Percentiles rank a stretch among this genome's conserved stretches.
Conservation (phyloP, 1,140 invertebrate species). For the Spodoptera litura region DNA sequence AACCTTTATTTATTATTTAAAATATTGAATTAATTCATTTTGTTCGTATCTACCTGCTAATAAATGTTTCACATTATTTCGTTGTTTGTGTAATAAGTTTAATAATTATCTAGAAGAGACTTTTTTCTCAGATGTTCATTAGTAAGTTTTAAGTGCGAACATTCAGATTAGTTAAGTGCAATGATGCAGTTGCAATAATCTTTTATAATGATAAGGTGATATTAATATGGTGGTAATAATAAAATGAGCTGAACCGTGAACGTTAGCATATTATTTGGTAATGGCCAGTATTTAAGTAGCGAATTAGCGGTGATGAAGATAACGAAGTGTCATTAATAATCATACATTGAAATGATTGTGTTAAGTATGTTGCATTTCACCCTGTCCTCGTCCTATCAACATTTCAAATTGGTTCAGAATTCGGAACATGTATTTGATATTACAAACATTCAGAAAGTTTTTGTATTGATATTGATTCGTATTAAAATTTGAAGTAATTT, state of each 20-base stretch:
- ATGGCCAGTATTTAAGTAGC: conserved; percentile 13
- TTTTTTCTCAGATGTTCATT: conserved; percentile 35
- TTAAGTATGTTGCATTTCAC: background rate
- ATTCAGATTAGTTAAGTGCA: conserved; percentile 24
- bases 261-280: conserved; percentile 27
- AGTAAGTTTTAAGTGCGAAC: conserved; percentile 32
- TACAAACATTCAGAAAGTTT: too few species aligned
- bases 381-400: background rate
- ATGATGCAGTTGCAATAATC: conserved; percentile 33
- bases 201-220: conserved; percentile 32
- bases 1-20: conserved; percentile 77
- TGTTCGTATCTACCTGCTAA: conserved; percentile 43
- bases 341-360: conserved; percentile 5
- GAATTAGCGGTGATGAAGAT: conserved; percentile 27
- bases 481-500: background rate
- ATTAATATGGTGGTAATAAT: background rate
- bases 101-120: conserved; percentile 2
- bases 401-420: background rate
- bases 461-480: too few species aligned
- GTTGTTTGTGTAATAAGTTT: conserved; percentile 40
- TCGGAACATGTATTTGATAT: background rate
- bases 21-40: conserved; percentile 75
- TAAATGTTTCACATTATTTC: conserved; percentile 51
- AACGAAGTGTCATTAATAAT: conserved; percentile 12
- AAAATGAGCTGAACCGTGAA: conserved; percentile 9